phyloP scores from a whole-genome alignment of 2,113 vertebrate species.

The Cardinalis cardinalis region DNA sequence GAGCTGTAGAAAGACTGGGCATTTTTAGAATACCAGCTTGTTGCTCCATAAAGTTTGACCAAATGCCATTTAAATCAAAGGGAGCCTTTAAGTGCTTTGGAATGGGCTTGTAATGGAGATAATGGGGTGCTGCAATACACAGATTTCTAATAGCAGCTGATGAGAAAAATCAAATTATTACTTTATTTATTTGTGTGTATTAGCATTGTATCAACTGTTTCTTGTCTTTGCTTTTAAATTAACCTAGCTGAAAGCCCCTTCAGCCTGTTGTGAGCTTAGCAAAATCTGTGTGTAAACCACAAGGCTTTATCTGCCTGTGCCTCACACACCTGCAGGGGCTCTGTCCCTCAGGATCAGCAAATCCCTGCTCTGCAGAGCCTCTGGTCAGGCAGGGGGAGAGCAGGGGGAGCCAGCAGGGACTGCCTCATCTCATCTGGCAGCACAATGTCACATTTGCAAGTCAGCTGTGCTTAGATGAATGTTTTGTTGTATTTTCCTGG shows the following conservation, averaged over 20 bases:
- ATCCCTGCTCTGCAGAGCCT: background rate
- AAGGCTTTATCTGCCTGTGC: background rate
- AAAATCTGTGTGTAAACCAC: background rate
- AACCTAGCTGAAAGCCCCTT: background rate
- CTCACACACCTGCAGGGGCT: background rate
- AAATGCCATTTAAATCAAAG: slow-evolving; percentile 30
- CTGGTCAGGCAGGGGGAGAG: background rate
- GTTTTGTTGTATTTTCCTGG: background rate
- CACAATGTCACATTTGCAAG: background rate
- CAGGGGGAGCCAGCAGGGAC: background rate
- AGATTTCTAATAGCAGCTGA: background rate
- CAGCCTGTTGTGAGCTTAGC: background rate
- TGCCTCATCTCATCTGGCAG: background rate
- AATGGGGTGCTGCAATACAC: background rate
- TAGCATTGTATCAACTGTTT: background rate
- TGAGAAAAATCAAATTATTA: background rate
- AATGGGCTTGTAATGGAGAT: background rate
- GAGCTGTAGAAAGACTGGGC: background rate
- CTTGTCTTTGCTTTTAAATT: background rate
- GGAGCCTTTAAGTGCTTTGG: background rate
- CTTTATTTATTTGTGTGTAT: background rate
- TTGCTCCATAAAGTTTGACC: slow-evolving; percentile 24
- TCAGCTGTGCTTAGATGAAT: background rate
- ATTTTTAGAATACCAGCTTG: slow-evolving; percentile 7
- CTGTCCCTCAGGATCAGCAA: background rate